Evolutionary conservation across 2,113 vertebrate genomes (phyloP).

Genomic region (Ivindomyrus marchei): DNA sequence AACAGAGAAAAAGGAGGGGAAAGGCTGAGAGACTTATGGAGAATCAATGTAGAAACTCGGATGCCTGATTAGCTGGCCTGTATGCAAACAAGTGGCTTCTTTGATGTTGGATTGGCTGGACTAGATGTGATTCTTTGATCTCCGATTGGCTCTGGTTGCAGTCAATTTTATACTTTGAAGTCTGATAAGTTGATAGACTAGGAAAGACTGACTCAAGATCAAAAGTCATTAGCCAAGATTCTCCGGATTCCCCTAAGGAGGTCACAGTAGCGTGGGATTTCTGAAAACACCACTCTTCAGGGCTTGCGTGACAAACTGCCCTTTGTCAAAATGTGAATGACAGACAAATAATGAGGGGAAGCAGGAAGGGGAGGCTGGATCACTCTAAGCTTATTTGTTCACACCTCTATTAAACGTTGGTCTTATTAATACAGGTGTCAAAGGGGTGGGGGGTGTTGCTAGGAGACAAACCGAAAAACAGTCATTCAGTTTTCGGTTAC

Average conservation of each 20-base stretch:
- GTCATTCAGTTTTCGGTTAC: background rate
- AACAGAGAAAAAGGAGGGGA: background rate
- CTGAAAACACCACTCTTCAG: background rate
- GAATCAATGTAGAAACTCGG: background rate
- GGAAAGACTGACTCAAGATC: background rate
- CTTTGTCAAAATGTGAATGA: background rate
- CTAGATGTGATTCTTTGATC: background rate
- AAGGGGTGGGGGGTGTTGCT: background rate
- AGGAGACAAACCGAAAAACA: background rate
- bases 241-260: background rate
- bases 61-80: background rate
- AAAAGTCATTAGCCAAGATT: background rate
- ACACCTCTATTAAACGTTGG: background rate
- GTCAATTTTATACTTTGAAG: background rate
- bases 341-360: background rate
- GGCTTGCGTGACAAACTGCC: background rate
- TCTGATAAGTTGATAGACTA: background rate
- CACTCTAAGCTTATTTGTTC: background rate
- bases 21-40: background rate
- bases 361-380: background rate
- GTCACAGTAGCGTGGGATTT: background rate
- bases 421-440: conserved; percentile 5
- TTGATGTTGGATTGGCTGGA: background rate
- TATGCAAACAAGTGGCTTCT: background rate
- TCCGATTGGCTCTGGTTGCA: background rate